Evolutionary conservation across 2,113 vertebrate species (phyloP), one percentile per base, ranked within the genome.

Genomic region (Fulmarus glacialis): DNA sequence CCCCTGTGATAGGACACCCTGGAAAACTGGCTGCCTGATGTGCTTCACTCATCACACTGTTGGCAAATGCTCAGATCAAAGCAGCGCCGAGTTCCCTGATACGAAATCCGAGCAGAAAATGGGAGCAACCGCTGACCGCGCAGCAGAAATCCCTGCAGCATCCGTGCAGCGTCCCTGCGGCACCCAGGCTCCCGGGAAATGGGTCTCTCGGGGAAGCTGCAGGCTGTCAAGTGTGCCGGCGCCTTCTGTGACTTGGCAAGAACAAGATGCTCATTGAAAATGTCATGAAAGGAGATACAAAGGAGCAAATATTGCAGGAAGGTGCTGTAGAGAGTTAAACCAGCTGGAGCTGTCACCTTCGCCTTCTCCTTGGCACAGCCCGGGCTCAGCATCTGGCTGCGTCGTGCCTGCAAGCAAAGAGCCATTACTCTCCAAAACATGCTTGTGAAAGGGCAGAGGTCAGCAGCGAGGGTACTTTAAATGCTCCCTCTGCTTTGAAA

Each of bases 41-140:
- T 2, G 18, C 63, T 38, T 16, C 22, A 0, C 22, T 72, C 36
- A 4, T 56, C 58, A 2, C 32, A 9, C 40, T 1, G 0, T 0
- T 23, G 80, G 19, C 14, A 73, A 52, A 21, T 1, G 26, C 36
- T 16, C 19, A 8, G 34, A 12, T 2, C 9, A 6, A 48, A 59
- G 42, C 59, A 34, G 53, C 2, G 11, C 53, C 11, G 73, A 40
- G 48, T 14, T 50, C 12, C 4, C 9, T 4, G 60, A 6, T 4
- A 6, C 0, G 3, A 80, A 77, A 58, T 8, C 13, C 45, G 12
- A 21, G 47, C 40, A 45, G 55, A 45, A 40, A 4, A 23, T 10
- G 70, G 45, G 38, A 52, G n/a, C 42, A 34, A 20, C 23, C 26
- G 0, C 30, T 11, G 38, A 3, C 42, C 4, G 3, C 1, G 18